phyloP scores from a whole-genome alignment of 2,888 invertebrate genomes.

The Platerodrilus igneus region DNA sequence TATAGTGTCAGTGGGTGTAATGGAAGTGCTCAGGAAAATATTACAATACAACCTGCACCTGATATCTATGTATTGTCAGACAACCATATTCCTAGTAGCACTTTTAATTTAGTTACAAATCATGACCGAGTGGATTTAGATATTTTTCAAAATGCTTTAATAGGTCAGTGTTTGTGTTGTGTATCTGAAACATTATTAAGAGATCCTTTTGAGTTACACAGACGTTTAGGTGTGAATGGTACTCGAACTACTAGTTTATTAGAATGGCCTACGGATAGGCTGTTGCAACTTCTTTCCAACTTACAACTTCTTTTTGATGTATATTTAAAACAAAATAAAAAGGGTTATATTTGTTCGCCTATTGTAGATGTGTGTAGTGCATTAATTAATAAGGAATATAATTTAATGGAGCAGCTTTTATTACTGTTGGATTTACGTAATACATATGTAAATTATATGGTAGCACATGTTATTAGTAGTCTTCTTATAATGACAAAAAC shows the following conservation, averaged over 20 bases:
- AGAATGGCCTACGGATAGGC: constrained; percentile 63
- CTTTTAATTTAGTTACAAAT: constrained; percentile 12
- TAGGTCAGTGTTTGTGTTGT: constrained; percentile 74
- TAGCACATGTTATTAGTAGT: constrained; percentile 74
- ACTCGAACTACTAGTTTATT: constrained; percentile 52
- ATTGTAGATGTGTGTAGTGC: constrained; percentile 77
- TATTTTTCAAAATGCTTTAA: constrained; percentile 61
- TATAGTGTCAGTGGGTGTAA: constrained; percentile 34
- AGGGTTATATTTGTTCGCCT: constrained; percentile 75
- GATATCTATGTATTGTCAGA: constrained; percentile 17
- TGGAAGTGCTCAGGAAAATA: constrained; percentile 17
- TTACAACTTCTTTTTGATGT: constrained; percentile 79
- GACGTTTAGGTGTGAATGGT: constrained; percentile 49
- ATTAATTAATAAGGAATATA: constrained; percentile 73
- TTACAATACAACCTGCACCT: constrained; percentile 26
- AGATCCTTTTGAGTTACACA: constrained; percentile 66
- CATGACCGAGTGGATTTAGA: constrained; percentile 37
- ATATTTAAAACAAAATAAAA: constrained; percentile 77
- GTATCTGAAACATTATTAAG: constrained; percentile 66
- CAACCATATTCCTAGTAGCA: neutral
- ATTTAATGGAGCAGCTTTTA: constrained; percentile 78
- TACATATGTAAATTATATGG: constrained; percentile 75
- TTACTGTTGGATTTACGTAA: constrained; percentile 73
- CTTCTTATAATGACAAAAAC: constrained; percentile 81
- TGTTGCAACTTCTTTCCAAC: constrained; percentile 76